phyloP scores from a whole-genome alignment of 92 coral and sea anemone genomes.

The Parazoanthus swiftii region DNA sequence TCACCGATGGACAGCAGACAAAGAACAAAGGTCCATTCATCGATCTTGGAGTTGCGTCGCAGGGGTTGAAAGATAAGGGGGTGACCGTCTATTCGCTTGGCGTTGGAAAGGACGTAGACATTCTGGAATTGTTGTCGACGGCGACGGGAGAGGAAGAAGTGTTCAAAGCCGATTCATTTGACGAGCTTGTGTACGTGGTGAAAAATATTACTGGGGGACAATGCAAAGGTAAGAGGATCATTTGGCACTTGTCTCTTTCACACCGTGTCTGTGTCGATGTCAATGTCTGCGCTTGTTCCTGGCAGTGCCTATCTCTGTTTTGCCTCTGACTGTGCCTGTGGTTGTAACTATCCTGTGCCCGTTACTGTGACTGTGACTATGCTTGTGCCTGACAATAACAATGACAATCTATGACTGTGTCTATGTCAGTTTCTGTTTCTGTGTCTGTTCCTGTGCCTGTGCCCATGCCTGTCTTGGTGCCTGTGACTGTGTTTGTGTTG shows the following conservation, averaged over 20 bases:
- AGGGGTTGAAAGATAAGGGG: constrained; percentile 22
- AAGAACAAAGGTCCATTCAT: constrained; percentile 25
- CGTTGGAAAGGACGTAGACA: constrained; percentile 56
- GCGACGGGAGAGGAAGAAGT: constrained; percentile 59
- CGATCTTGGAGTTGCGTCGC: constrained; percentile 13
- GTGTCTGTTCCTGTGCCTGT: no score
- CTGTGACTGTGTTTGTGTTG: no score
- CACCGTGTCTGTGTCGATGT: no score
- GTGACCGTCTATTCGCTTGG: constrained; percentile 67
- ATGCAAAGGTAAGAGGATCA: constrained; percentile 13
- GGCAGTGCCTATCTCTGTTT: no score
- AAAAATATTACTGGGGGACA: constrained; percentile 18
- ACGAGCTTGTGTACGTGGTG: constrained; percentile 20
- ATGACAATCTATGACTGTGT: no score
- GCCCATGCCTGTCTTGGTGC: no score
- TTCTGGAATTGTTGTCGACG: constrained; percentile 47
- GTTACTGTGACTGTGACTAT: no score
- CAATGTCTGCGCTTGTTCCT: no score
- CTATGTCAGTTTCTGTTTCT: no score
- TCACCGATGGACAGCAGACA: constrained; percentile 39
- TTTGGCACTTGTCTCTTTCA: background rate
- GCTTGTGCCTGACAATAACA: no score
- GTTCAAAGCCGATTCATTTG: constrained; percentile 33
- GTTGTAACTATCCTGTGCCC: no score
- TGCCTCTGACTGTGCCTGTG: no score